A percentile compares a stretch with the other conserved stretches of the same genome.
These are phyloP conservation scores for Edolisoma coerulescens DNA, from an alignment of 2,113 vertebrate genomes.

Conservation along the genomic window DNA sequence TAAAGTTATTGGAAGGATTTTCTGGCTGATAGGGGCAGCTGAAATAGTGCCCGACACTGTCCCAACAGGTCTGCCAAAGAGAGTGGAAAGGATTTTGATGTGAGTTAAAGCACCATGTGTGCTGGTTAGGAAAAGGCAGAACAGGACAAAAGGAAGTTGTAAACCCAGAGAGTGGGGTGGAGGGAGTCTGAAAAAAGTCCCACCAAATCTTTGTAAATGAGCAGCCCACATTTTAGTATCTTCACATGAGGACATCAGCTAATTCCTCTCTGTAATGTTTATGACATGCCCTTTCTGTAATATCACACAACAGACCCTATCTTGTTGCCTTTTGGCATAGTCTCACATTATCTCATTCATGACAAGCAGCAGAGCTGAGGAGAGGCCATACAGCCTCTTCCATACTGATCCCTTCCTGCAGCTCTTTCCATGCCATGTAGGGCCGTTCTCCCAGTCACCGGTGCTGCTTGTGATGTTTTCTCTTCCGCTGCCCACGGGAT, in stretches of 20 bases:
- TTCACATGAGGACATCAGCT: neutral
- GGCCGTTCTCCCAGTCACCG: neutral
- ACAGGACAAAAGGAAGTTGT: neutral
- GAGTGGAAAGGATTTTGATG: neutral
- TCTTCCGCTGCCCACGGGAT: neutral
- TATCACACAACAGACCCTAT: neutral
- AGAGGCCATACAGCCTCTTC: neutral
- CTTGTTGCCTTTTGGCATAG: slow-evolving; percentile 26
- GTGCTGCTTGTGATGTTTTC: neutral
- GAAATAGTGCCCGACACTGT: neutral
- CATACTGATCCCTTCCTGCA: neutral
- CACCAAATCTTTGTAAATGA: neutral
- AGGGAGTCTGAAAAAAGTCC: neutral
- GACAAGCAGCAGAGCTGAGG: neutral
- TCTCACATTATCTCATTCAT: neutral
- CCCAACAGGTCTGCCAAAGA: neutral
- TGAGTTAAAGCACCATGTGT: neutral
- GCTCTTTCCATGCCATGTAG: slow-evolving; percentile 35
- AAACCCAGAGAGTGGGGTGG: neutral
- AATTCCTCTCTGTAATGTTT: neutral
- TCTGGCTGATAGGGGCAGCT: neutral
- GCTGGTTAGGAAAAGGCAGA: neutral
- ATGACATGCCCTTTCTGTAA: neutral
- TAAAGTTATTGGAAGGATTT: neutral
- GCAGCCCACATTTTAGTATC: neutral